Evolutionary conservation across 2,113 vertebrate species (phyloP).

Genomic region (Ptilonorhynchus violaceus): DNA sequence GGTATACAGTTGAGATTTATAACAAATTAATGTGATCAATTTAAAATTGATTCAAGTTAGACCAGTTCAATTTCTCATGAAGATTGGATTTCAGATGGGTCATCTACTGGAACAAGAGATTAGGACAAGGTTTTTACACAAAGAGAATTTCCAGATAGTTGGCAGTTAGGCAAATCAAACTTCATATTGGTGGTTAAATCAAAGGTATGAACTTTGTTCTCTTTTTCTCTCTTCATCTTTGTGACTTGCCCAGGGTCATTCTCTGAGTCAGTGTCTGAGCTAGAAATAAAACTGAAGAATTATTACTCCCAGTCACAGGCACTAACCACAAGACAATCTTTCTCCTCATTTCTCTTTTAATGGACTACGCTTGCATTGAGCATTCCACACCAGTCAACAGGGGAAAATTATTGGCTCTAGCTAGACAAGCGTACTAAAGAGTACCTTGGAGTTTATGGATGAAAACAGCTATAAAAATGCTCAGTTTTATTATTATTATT

Average conservation of each 20-base stretch:
- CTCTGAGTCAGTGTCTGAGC: background rate
- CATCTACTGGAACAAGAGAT: background rate
- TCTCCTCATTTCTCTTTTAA: conserved; percentile 50
- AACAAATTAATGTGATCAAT: background rate
- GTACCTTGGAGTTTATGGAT: conserved; percentile 30
- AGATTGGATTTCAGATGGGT: background rate
- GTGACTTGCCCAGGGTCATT: background rate
- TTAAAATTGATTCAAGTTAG: background rate
- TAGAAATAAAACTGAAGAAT: conserved; percentile 43
- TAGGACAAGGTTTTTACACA: background rate
- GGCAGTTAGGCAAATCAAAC: background rate
- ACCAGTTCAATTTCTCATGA: background rate
- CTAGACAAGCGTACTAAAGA: conserved; percentile 5
- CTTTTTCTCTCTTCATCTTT: background rate
- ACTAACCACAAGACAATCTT: conserved; percentile 18
- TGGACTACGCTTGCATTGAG: conserved; percentile 28
- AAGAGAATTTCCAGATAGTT: background rate
- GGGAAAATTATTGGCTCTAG: conserved; percentile 11
- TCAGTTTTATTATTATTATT: conserved; percentile 52
- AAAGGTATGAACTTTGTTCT: background rate
- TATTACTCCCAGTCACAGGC: conserved; percentile 24
- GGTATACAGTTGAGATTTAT: background rate
- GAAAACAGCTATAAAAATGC: conserved; percentile 43
- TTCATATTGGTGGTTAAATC: background rate
- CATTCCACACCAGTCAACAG: conserved; percentile 35